Evolutionary conservation across 2,888 invertebrate genomes (phyloP), one percentile per base, ranked within the genome.

Genomic region (Xiphydria camelus): DNA sequence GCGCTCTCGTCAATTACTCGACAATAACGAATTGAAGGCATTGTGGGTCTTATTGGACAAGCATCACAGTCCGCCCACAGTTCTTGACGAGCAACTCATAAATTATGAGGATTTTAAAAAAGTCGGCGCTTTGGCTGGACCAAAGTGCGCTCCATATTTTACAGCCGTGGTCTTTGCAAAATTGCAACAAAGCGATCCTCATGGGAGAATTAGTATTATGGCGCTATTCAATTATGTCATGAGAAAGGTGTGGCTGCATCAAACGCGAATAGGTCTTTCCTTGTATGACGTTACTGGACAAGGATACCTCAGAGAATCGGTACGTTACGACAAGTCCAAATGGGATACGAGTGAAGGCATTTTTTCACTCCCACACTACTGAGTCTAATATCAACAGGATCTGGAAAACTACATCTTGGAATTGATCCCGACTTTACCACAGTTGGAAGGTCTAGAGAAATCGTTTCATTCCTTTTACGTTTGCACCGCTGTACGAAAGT

Each of bases 391-490:
- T n/a, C n/a, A n/a, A 1, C 78, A 93, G 88, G 95, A 97, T 71
- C 78, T 98, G 61, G 96, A 97, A 74, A 94, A 91, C 74, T 98
- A 97, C 70, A 94, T 97, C 59, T 83, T 89, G 10, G 96, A 97
- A 68, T 78, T 97, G 41, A 90, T 97, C 41, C 96, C 96, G 0
- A 94, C 95, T 0, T 76, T 97, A 25, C 89, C 91, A 0, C 94
- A 95, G 41, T 77, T 96, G 3, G 90, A 94, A 70, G 91, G 93
- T 0, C 76, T 97, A 40, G 94, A 95, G 75, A 88, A 91, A 22
- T 93, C 94, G 0, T 96, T 97, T 77, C 92, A 94, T 64, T 91
- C 90, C 7, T 97, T 97, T 79, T 98, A 97, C 73, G 89, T 95
- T 14, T 96, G 96, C 71, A 95, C 96, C 0, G 96, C 94, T 2